Percentiles rank a stretch among this genome's conserved stretches.
These are phyloP conservation scores for Perccottus glenii DNA, from an alignment of 2,113 vertebrate species.

Conservation along the genomic window DNA sequence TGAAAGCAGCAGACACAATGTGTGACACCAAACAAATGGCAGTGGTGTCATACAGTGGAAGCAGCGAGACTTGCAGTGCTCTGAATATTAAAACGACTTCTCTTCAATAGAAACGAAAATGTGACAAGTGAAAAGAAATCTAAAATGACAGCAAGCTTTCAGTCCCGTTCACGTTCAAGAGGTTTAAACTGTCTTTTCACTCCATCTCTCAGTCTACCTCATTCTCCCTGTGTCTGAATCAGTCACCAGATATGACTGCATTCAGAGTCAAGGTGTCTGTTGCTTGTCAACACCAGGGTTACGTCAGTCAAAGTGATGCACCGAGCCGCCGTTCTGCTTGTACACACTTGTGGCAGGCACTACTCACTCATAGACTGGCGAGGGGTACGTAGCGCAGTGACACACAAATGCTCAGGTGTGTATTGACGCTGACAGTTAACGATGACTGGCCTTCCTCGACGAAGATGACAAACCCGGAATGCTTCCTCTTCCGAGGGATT, in stretches of 20 bases:
- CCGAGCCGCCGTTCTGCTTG: conserved; percentile 68
- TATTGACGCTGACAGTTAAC: conserved; percentile 75
- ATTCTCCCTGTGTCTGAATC: conserved; percentile 72
- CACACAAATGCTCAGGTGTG: conserved; percentile 76
- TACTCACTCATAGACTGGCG: conserved; percentile 57
- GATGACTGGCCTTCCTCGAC: conserved; percentile 72
- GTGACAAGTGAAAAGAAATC: conserved; percentile 75
- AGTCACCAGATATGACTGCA: conserved; percentile 77
- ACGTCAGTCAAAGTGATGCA: conserved; percentile 79
- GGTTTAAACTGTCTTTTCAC: conserved; percentile 74
- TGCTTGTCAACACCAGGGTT: conserved; percentile 79
- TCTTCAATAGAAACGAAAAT: conserved; percentile 72
- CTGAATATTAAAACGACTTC: conserved; percentile 72
- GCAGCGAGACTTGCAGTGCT: conserved; percentile 46
- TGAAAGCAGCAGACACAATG: conserved; percentile 59
- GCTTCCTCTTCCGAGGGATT: conserved; percentile 69
- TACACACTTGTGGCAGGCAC: conserved; percentile 60
- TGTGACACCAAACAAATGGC: conserved; percentile 62
- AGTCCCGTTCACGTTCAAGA: conserved; percentile 75
- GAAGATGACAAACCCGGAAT: conserved; percentile 72
- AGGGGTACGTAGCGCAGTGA: conserved; percentile 65
- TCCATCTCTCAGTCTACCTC: conserved; percentile 66
- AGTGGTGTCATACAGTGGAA: conserved; percentile 44
- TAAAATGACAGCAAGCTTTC: conserved; percentile 77
- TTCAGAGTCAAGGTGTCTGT: conserved; percentile 78